These are phyloP conservation scores for Cyclura pinguis DNA, from an alignment of 2,797 vertebrate genomes.

Conservation along the genomic window DNA sequence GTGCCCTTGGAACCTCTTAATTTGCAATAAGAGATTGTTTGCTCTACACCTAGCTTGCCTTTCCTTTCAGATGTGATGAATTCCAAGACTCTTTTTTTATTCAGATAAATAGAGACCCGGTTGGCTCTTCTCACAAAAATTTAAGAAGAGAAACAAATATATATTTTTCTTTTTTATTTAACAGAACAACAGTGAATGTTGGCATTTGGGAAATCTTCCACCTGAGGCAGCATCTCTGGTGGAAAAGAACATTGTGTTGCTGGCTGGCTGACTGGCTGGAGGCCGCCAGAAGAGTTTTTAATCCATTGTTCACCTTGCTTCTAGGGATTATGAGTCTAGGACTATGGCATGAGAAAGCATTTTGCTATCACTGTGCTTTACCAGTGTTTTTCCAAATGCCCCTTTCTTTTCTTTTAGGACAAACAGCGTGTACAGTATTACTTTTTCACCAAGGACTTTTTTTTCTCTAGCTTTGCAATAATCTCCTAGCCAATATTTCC, in stretches of 20 bases:
- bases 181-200: background rate
- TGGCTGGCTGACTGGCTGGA: background rate
- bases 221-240: background rate
- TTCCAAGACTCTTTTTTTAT: background rate
- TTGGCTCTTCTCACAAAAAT: background rate
- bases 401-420: background rate
- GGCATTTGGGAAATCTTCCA: background rate
- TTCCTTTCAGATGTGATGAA: background rate
- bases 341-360: background rate
- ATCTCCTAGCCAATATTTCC: background rate
- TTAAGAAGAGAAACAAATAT: background rate
- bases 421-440: background rate
- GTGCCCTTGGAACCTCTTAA: background rate
- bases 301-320: slow-evolving; percentile 14
- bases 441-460: background rate
- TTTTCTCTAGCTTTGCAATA: background rate
- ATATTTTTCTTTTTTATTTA: background rate
- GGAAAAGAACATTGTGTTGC: background rate
- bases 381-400: background rate
- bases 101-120: background rate
- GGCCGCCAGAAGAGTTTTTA: background rate
- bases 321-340: background rate
- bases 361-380: background rate
- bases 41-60: background rate
- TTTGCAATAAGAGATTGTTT: background rate